These are phyloP conservation scores for Oxycera nigricornis DNA, from an alignment of 2,888 invertebrate species.

Conservation along the genomic window DNA sequence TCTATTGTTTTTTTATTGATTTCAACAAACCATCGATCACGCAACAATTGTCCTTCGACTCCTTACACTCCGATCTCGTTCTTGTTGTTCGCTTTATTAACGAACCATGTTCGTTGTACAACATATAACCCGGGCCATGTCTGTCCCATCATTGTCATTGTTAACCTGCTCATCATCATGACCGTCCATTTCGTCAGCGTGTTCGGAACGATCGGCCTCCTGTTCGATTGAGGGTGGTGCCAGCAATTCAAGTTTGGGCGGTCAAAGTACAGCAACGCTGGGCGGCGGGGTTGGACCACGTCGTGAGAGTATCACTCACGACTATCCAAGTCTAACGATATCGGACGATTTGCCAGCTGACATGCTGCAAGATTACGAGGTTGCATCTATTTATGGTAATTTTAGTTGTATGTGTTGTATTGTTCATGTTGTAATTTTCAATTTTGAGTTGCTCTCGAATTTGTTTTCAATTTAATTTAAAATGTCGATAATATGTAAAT, in stretches of 20 bases:
- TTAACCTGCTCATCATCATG: not conserved
- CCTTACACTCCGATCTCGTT: not conserved
- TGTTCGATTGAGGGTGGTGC: conserved; percentile 56
- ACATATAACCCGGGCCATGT: not conserved
- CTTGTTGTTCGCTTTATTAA: conserved; percentile 6
- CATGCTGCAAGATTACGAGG: conserved; percentile 59
- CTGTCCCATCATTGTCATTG: not conserved
- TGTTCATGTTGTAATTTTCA: conserved; percentile 20
- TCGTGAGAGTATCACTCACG: conserved; percentile 61
- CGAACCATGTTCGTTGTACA: not conserved
- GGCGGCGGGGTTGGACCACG: conserved; percentile 51
- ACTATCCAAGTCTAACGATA: conserved; percentile 63
- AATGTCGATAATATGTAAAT: no score
- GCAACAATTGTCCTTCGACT: conserved; percentile 2
- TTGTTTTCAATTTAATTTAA: conserved; percentile 3
- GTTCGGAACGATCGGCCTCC: conserved; percentile 62
- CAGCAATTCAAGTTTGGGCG: conserved; percentile 60
- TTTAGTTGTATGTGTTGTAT: conserved; percentile 44
- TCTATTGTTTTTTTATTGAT: not conserved
- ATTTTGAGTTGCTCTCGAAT: conserved; percentile 33
- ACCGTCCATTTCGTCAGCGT: conserved; percentile 51
- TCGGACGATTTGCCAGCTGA: conserved; percentile 62
- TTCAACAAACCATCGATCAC: conserved; percentile 23
- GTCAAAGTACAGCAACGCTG: conserved; percentile 57
- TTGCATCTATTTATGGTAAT: conserved; percentile 60